Base-by-base conservation (phyloP, 2,797 vertebrate genomes). In the Perdix hodgsoniae region DNA sequence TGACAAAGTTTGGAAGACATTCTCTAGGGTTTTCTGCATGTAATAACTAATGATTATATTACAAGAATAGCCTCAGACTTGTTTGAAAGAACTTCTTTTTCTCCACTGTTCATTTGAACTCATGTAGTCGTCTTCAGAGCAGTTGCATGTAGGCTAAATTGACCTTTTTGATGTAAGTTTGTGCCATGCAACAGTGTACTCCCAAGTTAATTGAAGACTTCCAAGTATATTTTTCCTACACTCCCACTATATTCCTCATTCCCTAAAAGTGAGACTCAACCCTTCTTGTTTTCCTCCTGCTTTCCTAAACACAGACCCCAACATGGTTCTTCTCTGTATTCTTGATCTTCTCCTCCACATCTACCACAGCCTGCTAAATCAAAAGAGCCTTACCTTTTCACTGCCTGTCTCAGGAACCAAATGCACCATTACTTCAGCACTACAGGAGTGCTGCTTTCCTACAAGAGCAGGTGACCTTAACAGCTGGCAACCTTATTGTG, bases 1-100 rank as follows among this genome's bases (percentile, higher is more conserved):
- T 87, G 82, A 73, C 59, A 77, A 94, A 81, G 66, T 21, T 70
- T 52, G 66, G 59, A 81, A 92, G 70, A 79, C 15, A 2, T 92
- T 87, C n/a, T 75, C 18, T 52, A 35, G 6, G 39, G 17, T 75
- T 90, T 85, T 78, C 69, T 94, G 9, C 50, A 18, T 27, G 26
- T 72, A 37, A 81, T 56, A 87, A 44, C 59, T 92, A 71, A 89
- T 70, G 50, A 88, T n/a, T 60, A 74, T 10, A 7, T 75, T 91
- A 81, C 24, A 63, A 61, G 92, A 91, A 73, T 66, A 96, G 29
- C n/a, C 18, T 9, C 19, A 35, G 31, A 76, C 27, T 22, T 78
- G 42, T 82, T 50, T 63, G 35, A 33, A 50, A 31, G 39, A 45
- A 60, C 61, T 29, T 85, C 1, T 3, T 85, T 79, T 89, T 14